Evolutionary conservation across 2,113 vertebrate genomes (phyloP).

Genomic region (Azemiops feae): DNA sequence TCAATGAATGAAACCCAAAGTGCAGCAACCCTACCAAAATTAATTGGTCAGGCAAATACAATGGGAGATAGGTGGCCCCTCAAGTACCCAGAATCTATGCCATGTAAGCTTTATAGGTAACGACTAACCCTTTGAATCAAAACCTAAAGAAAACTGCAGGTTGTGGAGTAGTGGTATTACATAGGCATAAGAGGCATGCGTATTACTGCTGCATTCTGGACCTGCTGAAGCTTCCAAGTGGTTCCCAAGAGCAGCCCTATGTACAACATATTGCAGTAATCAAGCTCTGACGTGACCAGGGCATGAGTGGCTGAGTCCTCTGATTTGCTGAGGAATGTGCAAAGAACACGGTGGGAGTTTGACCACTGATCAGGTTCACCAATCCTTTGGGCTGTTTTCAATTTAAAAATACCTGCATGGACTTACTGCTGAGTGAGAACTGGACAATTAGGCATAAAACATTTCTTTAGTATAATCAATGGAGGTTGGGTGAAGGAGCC

Average conservation of each 20-base stretch:
- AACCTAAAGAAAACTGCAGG: neutral
- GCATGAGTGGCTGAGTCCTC: neutral
- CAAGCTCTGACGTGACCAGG: neutral
- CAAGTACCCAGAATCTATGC: neutral
- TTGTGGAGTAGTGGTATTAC: neutral
- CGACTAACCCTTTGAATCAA: neutral
- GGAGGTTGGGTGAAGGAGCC: neutral
- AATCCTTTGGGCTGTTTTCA: neutral
- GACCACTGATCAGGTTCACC: neutral
- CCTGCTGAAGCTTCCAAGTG: neutral
- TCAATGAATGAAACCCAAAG: neutral
- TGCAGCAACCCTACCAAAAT: neutral
- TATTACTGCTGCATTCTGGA: neutral
- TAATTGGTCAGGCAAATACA: neutral
- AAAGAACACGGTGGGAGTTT: neutral
- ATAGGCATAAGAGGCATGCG: neutral
- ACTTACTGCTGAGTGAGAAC: neutral
- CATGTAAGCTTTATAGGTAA: neutral
- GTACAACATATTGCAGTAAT: neutral
- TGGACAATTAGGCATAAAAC: neutral
- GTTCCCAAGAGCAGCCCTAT: neutral
- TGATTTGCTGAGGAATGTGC: neutral
- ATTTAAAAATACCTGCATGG: neutral
- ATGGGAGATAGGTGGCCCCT: neutral
- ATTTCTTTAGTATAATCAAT: neutral